These are phyloP conservation scores for Parotocinclus haroldoi DNA, from an alignment of 2,797 vertebrate genomes.

Conservation along the genomic window DNA sequence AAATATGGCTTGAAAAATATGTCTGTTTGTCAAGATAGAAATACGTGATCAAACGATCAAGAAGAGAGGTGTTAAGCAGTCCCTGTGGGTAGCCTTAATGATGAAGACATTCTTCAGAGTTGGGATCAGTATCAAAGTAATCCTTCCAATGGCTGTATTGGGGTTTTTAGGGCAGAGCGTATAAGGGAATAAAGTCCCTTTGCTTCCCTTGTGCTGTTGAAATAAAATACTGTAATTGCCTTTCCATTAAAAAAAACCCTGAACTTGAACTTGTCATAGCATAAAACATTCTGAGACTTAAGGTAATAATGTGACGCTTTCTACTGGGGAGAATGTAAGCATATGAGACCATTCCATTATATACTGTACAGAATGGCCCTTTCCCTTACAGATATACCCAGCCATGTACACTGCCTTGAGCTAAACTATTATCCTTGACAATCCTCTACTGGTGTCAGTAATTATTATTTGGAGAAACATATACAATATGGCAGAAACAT, in stretches of 20 bases:
- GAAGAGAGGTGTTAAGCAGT: conserved; percentile 41
- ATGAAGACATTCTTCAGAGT: conserved; percentile 27
- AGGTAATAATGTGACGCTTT: conserved; percentile 2
- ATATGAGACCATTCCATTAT: background rate
- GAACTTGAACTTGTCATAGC: background rate
- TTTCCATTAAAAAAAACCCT: conserved; percentile 5
- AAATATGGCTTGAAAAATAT: conserved; percentile 39
- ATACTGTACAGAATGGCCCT: no score
- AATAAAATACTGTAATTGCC: conserved; percentile 17
- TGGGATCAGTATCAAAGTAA: conserved; percentile 34
- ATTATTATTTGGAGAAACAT: no score
- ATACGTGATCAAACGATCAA: conserved; percentile 36
- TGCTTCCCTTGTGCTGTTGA: conserved; percentile 20
- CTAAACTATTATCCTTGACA: no score
- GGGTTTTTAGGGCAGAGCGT: conserved; percentile 10
- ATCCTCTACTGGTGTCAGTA: no score
- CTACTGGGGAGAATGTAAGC: background rate
- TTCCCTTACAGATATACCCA: no score
- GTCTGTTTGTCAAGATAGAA: conserved; percentile 38
- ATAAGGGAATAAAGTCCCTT: conserved; percentile 18
- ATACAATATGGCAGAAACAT: no score
- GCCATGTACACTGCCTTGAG: no score
- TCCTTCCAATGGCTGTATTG: conserved; percentile 17
- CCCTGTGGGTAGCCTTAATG: conserved; percentile 44
- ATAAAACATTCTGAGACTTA: conserved; percentile 3